phyloP scores from a whole-genome alignment of 2,888 invertebrate genomes.

The Ctenicera cuprea region DNA sequence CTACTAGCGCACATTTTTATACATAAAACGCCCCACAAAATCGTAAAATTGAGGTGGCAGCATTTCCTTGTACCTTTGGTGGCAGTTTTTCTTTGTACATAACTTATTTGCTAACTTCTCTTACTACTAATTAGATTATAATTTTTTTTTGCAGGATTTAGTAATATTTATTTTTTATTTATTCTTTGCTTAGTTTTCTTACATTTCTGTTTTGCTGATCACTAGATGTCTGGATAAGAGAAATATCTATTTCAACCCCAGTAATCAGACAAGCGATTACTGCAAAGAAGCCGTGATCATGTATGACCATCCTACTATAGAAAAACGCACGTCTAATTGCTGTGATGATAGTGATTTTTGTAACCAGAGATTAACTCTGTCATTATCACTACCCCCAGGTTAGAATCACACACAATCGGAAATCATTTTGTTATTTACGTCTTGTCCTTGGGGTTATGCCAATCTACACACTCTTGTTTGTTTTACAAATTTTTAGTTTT shows the following conservation, averaged over 20 bases:
- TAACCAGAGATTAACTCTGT: slow-evolving; percentile 75
- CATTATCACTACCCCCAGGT: slow-evolving; percentile 58
- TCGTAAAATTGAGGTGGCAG: slow-evolving; percentile 44
- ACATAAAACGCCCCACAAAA: background rate
- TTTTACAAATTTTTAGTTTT: background rate
- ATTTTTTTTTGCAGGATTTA: slow-evolving; percentile 41
- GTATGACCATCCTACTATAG: slow-evolving; percentile 59
- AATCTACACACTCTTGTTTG: slow-evolving; percentile 26
- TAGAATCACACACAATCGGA: slow-evolving; percentile 47
- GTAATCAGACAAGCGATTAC: slow-evolving; percentile 63
- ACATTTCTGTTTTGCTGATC: slow-evolving; percentile 37
- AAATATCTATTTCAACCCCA: slow-evolving; percentile 59
- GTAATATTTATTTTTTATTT: slow-evolving; percentile 24
- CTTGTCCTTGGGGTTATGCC: slow-evolving; percentile 27
- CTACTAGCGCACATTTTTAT: slow-evolving; percentile 21
- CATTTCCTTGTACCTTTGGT: slow-evolving; percentile 42
- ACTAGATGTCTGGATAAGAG: slow-evolving; percentile 65
- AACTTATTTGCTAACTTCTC: slow-evolving; percentile 36
- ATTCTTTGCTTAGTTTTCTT: slow-evolving; percentile 52
- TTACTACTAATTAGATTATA: slow-evolving; percentile 43
- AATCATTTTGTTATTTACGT: slow-evolving; percentile 44
- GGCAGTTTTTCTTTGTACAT: slow-evolving; percentile 47
- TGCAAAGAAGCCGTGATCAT: slow-evolving; percentile 62
- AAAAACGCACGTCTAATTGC: slow-evolving; percentile 73
- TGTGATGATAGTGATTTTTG: slow-evolving; percentile 83